Percentiles rank a stretch among this genome's conserved stretches.
These are phyloP conservation scores for Cebus imitator DNA, from an alignment of 2,113 vertebrate genomes.

Conservation along the genomic window DNA sequence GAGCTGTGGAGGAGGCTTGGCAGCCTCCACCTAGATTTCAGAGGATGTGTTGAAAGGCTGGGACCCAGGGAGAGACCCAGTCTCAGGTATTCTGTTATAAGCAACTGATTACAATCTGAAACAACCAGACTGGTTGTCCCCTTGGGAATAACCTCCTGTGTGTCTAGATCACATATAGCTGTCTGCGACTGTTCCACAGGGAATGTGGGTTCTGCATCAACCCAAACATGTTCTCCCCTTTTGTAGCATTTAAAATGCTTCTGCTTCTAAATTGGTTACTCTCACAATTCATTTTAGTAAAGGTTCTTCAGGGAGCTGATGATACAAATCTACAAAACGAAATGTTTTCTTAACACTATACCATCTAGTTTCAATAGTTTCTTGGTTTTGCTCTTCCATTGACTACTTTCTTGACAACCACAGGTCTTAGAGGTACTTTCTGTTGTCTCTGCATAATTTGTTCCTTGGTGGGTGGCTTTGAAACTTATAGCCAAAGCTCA, in stretches of 20 bases:
- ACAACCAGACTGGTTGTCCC: not conserved
- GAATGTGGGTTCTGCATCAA: not conserved
- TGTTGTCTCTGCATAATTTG: not conserved
- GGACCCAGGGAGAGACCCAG: not conserved
- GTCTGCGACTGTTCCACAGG: not conserved
- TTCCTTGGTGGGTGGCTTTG: not conserved
- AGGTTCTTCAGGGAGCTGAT: not conserved
- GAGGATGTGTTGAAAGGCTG: not conserved
- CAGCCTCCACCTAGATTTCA: not conserved
- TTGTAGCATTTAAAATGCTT: not conserved
- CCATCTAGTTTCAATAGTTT: not conserved
- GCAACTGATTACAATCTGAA: not conserved
- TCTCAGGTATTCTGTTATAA: not conserved
- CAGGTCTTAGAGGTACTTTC: not conserved
- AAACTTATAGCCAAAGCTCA: not conserved
- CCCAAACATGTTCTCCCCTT: not conserved
- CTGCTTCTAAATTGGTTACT: not conserved
- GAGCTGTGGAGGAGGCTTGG: not conserved
- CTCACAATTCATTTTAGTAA: not conserved
- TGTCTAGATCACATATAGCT: not conserved
- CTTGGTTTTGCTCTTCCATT: not conserved
- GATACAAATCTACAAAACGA: not conserved
- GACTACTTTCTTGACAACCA: not conserved
- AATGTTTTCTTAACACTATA: not conserved
- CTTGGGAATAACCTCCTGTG: not conserved